Evolutionary conservation across 2,888 invertebrate species (phyloP).

Genomic region (Dryadula phaetusa): DNA sequence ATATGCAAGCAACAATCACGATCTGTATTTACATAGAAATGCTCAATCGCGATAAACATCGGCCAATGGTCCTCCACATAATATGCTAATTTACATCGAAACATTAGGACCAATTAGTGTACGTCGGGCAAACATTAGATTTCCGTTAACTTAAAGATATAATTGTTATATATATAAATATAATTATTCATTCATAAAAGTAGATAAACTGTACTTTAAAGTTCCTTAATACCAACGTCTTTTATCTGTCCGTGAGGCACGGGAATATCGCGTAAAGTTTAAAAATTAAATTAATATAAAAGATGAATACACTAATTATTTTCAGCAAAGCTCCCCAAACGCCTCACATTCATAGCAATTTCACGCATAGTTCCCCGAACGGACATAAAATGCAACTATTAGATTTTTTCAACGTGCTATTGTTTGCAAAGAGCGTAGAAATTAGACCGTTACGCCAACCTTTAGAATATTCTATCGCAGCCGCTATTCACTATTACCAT

Average conservation of each 20-base stretch:
- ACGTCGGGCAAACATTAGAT: slow-evolving; percentile 12
- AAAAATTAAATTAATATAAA: slow-evolving; percentile 17
- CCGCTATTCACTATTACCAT: slow-evolving; percentile 44
- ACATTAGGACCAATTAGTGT: slow-evolving; percentile 47
- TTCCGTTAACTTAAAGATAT: neutral
- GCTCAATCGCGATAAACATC: slow-evolving; percentile 56
- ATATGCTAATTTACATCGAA: slow-evolving; percentile 53
- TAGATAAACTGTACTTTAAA: neutral
- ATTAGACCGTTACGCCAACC: slow-evolving; percentile 49
- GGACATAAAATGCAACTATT: slow-evolving; percentile 47
- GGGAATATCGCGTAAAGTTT: neutral
- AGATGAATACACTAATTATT: slow-evolving; percentile 14
- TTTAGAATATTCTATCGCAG: slow-evolving; percentile 48
- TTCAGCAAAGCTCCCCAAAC: slow-evolving; percentile 24
- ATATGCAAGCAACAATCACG: slow-evolving; percentile 48
- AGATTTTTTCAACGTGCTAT: slow-evolving; percentile 44
- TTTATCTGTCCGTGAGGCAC: slow-evolving; percentile 10
- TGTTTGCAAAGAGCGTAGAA: slow-evolving; percentile 49
- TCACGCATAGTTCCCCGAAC: slow-evolving; percentile 37
- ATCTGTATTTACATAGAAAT: slow-evolving; percentile 59
- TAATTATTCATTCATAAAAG: no score
- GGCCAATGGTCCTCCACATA: slow-evolving; percentile 51
- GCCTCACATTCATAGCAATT: slow-evolving; percentile 37
- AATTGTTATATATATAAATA: no score
- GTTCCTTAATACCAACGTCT: neutral